These are phyloP conservation scores for Drosophila sp. DNA, from an alignment of 1,140 invertebrate genomes.

Conservation along the genomic window DNA sequence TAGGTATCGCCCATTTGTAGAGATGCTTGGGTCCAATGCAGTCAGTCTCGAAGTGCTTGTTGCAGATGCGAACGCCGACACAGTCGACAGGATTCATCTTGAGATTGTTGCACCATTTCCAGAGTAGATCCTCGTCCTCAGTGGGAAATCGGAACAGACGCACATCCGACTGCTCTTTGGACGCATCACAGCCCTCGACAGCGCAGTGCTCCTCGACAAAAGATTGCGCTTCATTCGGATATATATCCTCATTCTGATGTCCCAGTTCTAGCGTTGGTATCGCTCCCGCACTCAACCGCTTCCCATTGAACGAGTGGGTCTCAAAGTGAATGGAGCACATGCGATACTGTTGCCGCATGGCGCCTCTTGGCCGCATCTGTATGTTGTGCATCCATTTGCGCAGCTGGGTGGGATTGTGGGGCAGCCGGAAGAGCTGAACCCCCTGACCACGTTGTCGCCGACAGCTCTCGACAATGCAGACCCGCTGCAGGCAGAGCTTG, in stretches of 20 bases:
- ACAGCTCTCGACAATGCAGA: slow-evolving; percentile 78
- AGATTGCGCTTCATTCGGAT: slow-evolving; percentile 74
- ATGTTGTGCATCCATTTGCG: slow-evolving; percentile 81
- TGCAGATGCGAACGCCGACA: slow-evolving; percentile 73
- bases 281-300: slow-evolving; percentile 65
- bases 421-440: slow-evolving; percentile 77
- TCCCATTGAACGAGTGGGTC: slow-evolving; percentile 73
- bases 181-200: slow-evolving; percentile 63
- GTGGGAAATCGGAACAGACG: slow-evolving; percentile 76
- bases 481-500: slow-evolving; percentile 69
- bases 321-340: slow-evolving; percentile 77
- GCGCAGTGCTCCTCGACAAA: slow-evolving; percentile 74
- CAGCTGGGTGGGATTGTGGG: slow-evolving; percentile 67
- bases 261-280: slow-evolving; percentile 78
- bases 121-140: slow-evolving; percentile 77
- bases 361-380: slow-evolving; percentile 49
- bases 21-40: slow-evolving; percentile 74
- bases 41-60: slow-evolving; percentile 73
- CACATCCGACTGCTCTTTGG: slow-evolving; percentile 71
- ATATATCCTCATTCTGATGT: slow-evolving; percentile 71
- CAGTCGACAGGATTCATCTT: slow-evolving; percentile 80
- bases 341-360: slow-evolving; percentile 64
- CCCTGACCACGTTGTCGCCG: slow-evolving; percentile 67
- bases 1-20: slow-evolving; percentile 77
- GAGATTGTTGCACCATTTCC: slow-evolving; percentile 81